phyloP scores from a whole-genome alignment of 2,888 invertebrate genomes.

The Falcaria lacertinaria region DNA sequence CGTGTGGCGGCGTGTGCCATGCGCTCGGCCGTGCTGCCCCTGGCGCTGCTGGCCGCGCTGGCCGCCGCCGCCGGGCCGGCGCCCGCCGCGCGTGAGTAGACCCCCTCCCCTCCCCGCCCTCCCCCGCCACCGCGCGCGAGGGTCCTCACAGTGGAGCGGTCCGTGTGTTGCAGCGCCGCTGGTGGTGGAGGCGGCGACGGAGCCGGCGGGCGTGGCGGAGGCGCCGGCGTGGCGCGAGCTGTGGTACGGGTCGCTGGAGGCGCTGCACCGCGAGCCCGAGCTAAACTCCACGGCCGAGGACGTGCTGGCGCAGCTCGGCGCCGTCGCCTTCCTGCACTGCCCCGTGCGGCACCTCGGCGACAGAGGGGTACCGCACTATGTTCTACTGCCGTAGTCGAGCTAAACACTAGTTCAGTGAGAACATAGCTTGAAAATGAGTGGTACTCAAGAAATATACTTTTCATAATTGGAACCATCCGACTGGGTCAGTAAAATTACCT shows the following conservation, averaged over 20 bases:
- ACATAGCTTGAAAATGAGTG: too few species aligned
- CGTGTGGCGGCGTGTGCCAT: constrained; percentile 10
- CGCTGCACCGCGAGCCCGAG: constrained; percentile 60
- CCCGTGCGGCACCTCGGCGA: constrained; percentile 87
- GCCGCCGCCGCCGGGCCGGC: constrained; percentile 18
- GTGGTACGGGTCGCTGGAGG: constrained; percentile 77
- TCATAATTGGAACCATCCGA: too few species aligned
- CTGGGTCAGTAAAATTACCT: too few species aligned
- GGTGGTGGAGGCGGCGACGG: constrained; percentile 19
- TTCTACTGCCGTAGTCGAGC: too few species aligned
- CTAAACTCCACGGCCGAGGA: constrained; percentile 89
- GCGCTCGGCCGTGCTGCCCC: constrained; percentile 20
- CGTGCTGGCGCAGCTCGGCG: constrained; percentile 87
- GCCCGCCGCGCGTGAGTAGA: not conserved
- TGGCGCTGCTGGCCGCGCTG: constrained; percentile 31
- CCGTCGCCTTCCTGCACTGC: constrained; percentile 89
- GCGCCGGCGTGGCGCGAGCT: constrained; percentile 82
- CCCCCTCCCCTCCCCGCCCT: constrained; percentile 4
- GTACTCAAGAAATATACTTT: too few species aligned
- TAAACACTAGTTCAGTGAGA: too few species aligned
- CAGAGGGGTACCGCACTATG: too few species aligned
- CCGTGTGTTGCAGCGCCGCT: constrained; percentile 11
- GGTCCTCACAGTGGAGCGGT: constrained; percentile 7
- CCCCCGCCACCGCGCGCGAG: constrained; percentile 6
- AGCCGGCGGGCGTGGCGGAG: constrained; percentile 38